These are phyloP conservation scores for Neostethus bicornis DNA, from an alignment of 2,797 vertebrate species.

Conservation along the genomic window DNA sequence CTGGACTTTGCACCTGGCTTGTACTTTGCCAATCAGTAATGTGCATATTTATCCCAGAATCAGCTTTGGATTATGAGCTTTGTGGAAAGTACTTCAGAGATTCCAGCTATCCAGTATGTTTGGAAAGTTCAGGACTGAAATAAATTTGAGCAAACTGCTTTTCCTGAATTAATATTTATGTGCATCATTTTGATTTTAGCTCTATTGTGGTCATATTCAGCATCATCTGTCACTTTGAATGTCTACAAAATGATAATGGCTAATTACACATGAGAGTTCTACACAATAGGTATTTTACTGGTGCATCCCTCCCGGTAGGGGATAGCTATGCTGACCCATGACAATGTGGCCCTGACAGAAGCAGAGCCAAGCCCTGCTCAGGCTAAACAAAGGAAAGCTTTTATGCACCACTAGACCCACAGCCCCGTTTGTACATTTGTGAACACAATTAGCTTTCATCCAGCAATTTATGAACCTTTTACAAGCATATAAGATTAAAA, in stretches of 20 bases:
- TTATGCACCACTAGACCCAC: not conserved
- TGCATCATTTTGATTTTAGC: not conserved
- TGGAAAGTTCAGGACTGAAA: constrained; percentile 14
- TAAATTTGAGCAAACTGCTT: constrained; percentile 20
- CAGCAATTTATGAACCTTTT: not conserved
- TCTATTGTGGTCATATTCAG: no score
- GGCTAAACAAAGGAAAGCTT: constrained; percentile 5
- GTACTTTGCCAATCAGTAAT: constrained; percentile 52
- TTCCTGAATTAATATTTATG: constrained; percentile 10
- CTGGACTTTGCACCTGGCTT: constrained; percentile 54
- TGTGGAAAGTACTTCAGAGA: constrained; percentile 29
- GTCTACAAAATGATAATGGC: rapidly evolving
- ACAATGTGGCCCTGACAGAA: constrained; percentile 1
- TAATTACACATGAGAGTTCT: not conserved
- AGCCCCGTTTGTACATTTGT: not conserved
- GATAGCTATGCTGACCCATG: constrained; percentile 3
- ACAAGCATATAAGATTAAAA: not conserved
- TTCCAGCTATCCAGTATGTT: constrained; percentile 20
- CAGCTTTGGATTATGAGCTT: constrained; percentile 62
- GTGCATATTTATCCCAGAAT: constrained; percentile 59
- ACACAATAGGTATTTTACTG: not conserved
- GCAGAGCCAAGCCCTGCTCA: not conserved
- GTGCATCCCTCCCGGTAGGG: not conserved
- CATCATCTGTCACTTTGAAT: no score
- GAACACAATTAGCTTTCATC: not conserved